A percentile compares a stretch with the other conserved stretches of the same genome.
Conservation (phyloP, 2,888 invertebrate genomes). For the Amaurobius ferox region DNA sequence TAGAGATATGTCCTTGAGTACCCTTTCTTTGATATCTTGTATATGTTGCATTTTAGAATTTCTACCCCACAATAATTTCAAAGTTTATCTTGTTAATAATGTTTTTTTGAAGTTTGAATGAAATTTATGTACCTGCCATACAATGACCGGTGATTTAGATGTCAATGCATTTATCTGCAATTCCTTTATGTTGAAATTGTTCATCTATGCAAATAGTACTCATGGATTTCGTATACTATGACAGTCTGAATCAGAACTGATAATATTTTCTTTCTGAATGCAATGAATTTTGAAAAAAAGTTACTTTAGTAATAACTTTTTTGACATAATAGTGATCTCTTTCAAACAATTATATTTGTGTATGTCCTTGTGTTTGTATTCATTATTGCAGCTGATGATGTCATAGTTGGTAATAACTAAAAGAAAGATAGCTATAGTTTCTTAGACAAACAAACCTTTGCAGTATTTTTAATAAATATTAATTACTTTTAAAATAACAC, state of each 20-base stretch:
- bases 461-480: too few relatives aligned
- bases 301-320: background rate
- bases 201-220: slow-evolving; percentile 22
- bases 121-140: slow-evolving; percentile 7
- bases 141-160: slow-evolving; percentile 49
- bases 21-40: background rate
- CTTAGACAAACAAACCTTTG: too few relatives aligned
- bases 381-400: background rate
- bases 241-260: background rate
- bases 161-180: slow-evolving; percentile 19
- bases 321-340: background rate
- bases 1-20: too few relatives aligned
- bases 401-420: too few relatives aligned
- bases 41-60: background rate
- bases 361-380: background rate
- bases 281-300: background rate
- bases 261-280: too few relatives aligned
- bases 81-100: slow-evolving; percentile 9
- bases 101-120: slow-evolving; percentile 8
- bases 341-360: background rate
- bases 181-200: slow-evolving; percentile 2
- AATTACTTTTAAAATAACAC: too few relatives aligned
- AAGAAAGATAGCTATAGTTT: too few relatives aligned
- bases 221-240: background rate
- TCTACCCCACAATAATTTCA: background rate